Conservation (phyloP, 2,113 vertebrate genomes). For the Platycercus adscitus region DNA sequence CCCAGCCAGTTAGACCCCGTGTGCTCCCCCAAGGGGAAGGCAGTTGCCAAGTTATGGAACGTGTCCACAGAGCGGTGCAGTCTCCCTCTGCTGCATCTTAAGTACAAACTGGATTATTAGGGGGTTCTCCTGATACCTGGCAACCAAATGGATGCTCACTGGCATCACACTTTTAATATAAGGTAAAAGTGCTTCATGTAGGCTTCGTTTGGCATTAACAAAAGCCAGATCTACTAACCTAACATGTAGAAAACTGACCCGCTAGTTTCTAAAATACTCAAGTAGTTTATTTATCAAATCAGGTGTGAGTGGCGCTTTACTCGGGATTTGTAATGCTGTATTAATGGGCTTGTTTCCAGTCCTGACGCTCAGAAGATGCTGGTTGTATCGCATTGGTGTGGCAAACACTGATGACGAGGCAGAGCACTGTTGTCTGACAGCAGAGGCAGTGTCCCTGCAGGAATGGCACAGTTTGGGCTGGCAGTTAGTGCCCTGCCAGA, state of each 20-base stretch:
- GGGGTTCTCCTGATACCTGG: conserved; percentile 60
- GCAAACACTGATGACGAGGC: neutral
- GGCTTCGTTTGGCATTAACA: conserved; percentile 65
- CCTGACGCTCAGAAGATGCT: neutral
- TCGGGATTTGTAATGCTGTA: conserved; percentile 20
- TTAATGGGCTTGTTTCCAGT: conserved; percentile 41
- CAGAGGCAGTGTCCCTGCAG: neutral
- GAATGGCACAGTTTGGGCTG: neutral
- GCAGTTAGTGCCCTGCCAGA: neutral
- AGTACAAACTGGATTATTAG: conserved; percentile 69
- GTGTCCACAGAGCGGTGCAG: conserved; percentile 20
- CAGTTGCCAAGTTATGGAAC: conserved; percentile 66
- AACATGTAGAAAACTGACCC: conserved; percentile 50
- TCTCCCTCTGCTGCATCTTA: conserved; percentile 56
- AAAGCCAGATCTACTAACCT: conserved; percentile 66
- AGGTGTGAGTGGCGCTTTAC: conserved; percentile 54
- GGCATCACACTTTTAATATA: conserved; percentile 65
- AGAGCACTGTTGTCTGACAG: neutral
- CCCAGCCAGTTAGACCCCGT: neutral
- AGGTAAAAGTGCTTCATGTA: conserved; percentile 52
- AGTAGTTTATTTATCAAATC: conserved; percentile 65
- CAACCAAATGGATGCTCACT: conserved; percentile 62
- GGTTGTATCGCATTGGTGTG: neutral
- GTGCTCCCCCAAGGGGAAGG: neutral
- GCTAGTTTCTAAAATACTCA: conserved; percentile 52